Percentiles rank a stretch among this genome's conserved stretches.
These are phyloP conservation scores for Clupea harengus DNA, from an alignment of 2,113 vertebrate genomes.

Conservation along the genomic window DNA sequence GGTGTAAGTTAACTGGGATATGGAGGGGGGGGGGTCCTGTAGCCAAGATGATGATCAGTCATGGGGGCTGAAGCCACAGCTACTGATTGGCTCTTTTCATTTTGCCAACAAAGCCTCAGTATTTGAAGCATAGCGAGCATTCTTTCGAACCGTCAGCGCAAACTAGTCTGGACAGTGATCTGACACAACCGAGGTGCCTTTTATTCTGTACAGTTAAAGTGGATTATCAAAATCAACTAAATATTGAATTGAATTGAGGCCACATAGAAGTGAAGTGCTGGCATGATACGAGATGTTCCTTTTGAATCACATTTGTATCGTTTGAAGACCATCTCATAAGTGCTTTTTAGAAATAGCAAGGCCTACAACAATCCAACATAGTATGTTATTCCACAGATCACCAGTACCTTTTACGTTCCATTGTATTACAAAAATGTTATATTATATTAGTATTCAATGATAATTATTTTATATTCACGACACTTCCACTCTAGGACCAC, in stretches of 20 bases:
- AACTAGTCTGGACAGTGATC: slow-evolving; percentile 38
- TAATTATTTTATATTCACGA: no score
- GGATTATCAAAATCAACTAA: neutral
- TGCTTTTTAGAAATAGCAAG: neutral
- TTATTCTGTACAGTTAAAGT: neutral
- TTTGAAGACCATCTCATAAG: neutral
- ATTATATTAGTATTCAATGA: neutral
- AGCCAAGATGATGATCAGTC: slow-evolving; percentile 32
- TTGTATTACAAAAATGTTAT: neutral
- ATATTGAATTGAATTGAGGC: neutral
- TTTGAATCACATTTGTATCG: neutral
- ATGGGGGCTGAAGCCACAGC: slow-evolving; percentile 7
- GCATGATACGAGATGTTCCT: neutral
- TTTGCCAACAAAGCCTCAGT: slow-evolving; percentile 38
- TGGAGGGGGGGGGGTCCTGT: neutral
- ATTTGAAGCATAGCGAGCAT: slow-evolving; percentile 39
- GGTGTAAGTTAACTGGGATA: slow-evolving; percentile 9
- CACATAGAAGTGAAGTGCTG: neutral
- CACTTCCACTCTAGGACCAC: neutral
- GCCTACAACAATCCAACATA: neutral
- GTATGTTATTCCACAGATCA: neutral
- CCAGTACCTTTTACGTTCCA: neutral
- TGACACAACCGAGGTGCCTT: slow-evolving; percentile 5
- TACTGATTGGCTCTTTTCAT: slow-evolving; percentile 32
- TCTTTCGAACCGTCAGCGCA: slow-evolving; percentile 36